Base-by-base conservation (phyloP, 2,797 vertebrate genomes). In the Melanotaenia nigrans region DNA sequence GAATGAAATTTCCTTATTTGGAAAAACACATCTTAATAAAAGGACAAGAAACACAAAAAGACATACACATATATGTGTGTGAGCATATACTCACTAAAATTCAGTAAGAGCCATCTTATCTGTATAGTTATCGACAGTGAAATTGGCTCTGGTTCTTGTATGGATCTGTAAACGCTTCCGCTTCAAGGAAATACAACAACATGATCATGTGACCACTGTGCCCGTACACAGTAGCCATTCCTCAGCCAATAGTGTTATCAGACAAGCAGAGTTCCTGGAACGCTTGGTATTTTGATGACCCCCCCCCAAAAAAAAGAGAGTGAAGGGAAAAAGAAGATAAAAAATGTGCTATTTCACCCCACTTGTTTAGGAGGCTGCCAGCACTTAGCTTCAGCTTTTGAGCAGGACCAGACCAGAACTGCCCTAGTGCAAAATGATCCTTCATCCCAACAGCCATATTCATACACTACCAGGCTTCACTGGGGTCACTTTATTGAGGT, bases 401-500 rank as follows among this genome's bases (percentile, higher is more conserved):
- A 87, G 81, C 65, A 68, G 68, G 83, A 80, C 82, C 77, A 85
- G 65, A 81, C 78, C 25, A 25, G 71, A 77, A 83, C 66, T 87
- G 79, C 81, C 83, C 78, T 60, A 28, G 81, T 89, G 86, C 83
- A 85, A 85, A 83, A 86, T 67, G 89, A 87, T 87, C 86, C 81
- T 76, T 72, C 79, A 80, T 86, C 82, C 86, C 82, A 86, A 78
- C 81, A 89, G 84, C 83, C 87, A 85, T 85, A 85, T 90, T 87
- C 88, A 84, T 82, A 85, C 60, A 84, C 82, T 57, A 79, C 61
- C 75, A 85, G 80, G 81, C 85, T 85, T 86, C 85, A 79, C 87
- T 73, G 71, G 87, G 93, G 93, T 93, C 92, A 93, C 89, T 92
- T 92, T 90, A 91, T 89, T 90, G 90, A 92, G 90, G 93, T 92